Evolutionary conservation across 2,113 vertebrate genomes (phyloP).

Genomic region (Thalassoma bifasciatum): DNA sequence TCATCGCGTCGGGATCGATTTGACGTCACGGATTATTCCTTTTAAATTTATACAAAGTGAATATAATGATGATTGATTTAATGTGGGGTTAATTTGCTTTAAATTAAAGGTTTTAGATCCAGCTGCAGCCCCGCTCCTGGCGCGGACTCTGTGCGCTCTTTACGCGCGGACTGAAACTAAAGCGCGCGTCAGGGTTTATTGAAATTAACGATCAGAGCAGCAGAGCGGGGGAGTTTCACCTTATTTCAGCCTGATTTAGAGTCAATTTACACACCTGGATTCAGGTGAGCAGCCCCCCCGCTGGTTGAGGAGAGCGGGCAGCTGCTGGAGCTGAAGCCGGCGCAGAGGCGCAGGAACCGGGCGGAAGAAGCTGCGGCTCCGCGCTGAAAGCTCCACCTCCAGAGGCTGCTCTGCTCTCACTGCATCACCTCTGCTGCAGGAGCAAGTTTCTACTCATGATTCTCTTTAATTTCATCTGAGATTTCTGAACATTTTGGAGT

Average conservation of each 20-base stretch:
- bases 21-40: background rate
- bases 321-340: background rate
- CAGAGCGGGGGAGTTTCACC: accelerated
- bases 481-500: background rate
- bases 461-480: background rate
- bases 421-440: too few relatives aligned
- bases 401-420: too few relatives aligned
- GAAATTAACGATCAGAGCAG: background rate
- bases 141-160: conserved; percentile 18
- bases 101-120: too few relatives aligned
- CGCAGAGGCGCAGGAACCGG: conserved; percentile 8
- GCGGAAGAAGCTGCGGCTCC: background rate
- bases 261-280: accelerated
- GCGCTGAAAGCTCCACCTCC: background rate
- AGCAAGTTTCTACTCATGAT: too few relatives aligned
- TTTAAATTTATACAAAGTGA: too few relatives aligned
- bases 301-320: conserved; percentile 4
- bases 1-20: background rate
- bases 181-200: background rate
- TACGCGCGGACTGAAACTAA: background rate
- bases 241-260: background rate
- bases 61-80: too few relatives aligned
- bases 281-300: background rate
- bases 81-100: too few relatives aligned
- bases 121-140: background rate